Evolutionary conservation across 2,113 vertebrate species (phyloP).

Genomic region (Meleagris gallopavo): DNA sequence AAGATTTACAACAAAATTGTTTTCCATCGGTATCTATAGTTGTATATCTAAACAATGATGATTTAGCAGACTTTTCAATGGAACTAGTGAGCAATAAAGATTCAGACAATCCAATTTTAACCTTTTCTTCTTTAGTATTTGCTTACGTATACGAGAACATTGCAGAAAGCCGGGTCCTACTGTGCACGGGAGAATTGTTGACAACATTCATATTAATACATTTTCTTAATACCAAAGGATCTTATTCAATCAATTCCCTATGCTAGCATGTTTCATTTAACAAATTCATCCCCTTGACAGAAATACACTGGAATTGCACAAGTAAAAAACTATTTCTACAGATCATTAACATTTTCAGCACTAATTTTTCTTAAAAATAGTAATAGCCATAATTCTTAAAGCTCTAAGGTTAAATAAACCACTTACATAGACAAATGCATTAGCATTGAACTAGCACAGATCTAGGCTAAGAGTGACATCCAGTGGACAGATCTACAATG

Average conservation of each 20-base stretch:
- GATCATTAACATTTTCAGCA: neutral
- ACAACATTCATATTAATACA: neutral
- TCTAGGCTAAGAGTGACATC: conserved; percentile 64
- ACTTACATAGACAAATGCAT: neutral
- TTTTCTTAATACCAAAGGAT: neutral
- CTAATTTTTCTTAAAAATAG: neutral
- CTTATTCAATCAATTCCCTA: neutral
- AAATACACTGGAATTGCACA: neutral
- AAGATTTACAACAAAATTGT: neutral
- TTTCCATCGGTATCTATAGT: neutral
- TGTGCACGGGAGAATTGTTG: neutral
- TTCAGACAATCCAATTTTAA: neutral
- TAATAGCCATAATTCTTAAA: neutral
- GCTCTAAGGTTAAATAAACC: neutral
- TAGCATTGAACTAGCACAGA: neutral
- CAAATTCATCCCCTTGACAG: neutral
- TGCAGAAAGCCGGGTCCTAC: neutral
- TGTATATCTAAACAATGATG: neutral
- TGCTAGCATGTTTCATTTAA: neutral
- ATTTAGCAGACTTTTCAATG: neutral
- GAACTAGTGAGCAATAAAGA: no score
- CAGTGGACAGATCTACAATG: conserved; percentile 48
- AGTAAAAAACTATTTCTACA: neutral
- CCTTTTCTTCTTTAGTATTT: no score
- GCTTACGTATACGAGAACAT: neutral